Evolutionary conservation across 2,888 invertebrate genomes (phyloP).

Genomic region (Apodemia zela): DNA sequence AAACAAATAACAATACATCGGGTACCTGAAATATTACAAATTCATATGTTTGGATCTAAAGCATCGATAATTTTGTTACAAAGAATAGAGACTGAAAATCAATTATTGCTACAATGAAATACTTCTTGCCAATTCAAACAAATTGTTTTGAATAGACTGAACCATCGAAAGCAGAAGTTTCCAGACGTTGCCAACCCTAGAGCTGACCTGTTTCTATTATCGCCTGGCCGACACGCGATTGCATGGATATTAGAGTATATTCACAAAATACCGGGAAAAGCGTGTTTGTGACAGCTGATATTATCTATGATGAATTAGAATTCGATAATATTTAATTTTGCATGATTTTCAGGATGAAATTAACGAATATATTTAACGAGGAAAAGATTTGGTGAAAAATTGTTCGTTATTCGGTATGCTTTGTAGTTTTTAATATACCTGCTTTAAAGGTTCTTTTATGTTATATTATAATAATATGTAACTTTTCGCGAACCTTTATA

Average conservation of each 20-base stretch:
- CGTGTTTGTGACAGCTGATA: constrained; percentile 24
- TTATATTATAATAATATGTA: no score
- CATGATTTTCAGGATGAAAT: constrained; percentile 6
- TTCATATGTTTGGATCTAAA: no score
- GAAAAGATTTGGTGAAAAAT: neutral
- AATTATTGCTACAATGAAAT: neutral
- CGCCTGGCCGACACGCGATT: constrained; percentile 53
- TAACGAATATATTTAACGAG: neutral
- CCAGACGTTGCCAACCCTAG: constrained; percentile 34
- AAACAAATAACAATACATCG: no score
- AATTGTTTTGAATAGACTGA: neutral
- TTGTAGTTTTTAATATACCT: no score
- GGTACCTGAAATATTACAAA: no score
- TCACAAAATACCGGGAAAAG: constrained; percentile 32
- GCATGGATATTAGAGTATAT: constrained; percentile 36
- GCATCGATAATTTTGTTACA: neutral
- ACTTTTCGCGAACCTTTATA: no score
- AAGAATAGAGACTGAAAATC: neutral
- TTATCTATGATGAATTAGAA: constrained; percentile 26
- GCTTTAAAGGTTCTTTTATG: no score
- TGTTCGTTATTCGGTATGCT: no score
- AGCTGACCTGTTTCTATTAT: constrained; percentile 57
- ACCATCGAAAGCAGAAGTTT: neutral
- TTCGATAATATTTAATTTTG: constrained; percentile 18
- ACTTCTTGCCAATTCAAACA: neutral